Evolutionary conservation across 2,113 vertebrate species (phyloP).

Genomic region (Triplophysa siluroides): DNA sequence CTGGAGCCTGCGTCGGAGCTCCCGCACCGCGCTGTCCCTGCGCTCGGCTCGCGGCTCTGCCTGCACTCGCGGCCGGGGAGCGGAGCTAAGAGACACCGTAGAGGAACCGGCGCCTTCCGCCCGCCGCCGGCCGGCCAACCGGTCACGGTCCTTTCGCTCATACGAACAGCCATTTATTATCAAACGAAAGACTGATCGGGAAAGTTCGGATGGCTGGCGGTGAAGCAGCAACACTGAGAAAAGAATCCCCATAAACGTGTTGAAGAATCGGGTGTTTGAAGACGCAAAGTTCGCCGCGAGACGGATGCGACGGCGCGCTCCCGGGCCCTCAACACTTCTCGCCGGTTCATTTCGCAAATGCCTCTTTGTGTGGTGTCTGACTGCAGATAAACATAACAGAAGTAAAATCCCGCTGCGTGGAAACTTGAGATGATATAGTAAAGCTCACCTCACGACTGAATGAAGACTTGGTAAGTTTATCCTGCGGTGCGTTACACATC

Average conservation of each 20-base stretch:
- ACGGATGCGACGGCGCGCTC: slow-evolving; percentile 45
- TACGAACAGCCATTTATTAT: background rate
- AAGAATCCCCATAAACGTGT: background rate
- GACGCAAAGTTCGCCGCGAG: slow-evolving; percentile 37
- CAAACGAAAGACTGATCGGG: background rate
- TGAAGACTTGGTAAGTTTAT: slow-evolving; percentile 3
- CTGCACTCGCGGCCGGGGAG: slow-evolving; percentile 67
- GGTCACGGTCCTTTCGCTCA: slow-evolving; percentile 58
- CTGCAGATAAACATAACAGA: background rate
- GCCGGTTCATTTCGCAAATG: slow-evolving; percentile 73
- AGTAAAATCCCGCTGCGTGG: background rate
- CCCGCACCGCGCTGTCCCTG: slow-evolving; percentile 63
- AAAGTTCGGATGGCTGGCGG: background rate
- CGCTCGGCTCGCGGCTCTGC: slow-evolving; percentile 67
- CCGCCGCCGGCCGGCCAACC: slow-evolving; percentile 59
- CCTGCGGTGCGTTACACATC: slow-evolving; percentile 24
- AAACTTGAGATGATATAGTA: background rate
- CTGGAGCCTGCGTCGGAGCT: slow-evolving; percentile 14
- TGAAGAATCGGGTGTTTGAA: background rate
- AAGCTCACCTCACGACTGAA: slow-evolving; percentile 46
- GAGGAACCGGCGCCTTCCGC: slow-evolving; percentile 70
- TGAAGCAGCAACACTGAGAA: background rate
- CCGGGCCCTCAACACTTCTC: slow-evolving; percentile 71
- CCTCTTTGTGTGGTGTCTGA: slow-evolving; percentile 70
- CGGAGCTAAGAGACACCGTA: slow-evolving; percentile 76